Conservation (phyloP, 2,113 vertebrate species). For the Chrysemys picta region DNA sequence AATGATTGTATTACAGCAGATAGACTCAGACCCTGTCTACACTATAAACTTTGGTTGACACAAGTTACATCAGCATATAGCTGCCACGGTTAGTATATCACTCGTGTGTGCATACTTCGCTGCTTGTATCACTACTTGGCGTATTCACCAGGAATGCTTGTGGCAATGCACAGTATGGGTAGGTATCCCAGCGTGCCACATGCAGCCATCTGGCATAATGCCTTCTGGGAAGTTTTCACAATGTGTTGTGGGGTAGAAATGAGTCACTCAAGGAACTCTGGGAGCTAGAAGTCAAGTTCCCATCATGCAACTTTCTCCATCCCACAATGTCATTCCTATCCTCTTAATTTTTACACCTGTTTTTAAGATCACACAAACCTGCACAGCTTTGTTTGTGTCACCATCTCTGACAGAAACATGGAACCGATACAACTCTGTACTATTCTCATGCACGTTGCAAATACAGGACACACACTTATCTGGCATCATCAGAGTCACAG, state of each 20-base stretch:
- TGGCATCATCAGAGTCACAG: no score
- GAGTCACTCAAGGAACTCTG: not conserved
- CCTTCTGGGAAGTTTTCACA: not conserved
- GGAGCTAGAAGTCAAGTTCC: not conserved
- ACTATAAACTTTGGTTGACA: not conserved
- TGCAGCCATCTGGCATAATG: not conserved
- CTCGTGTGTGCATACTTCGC: not conserved
- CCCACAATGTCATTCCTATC: not conserved
- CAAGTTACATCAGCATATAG: not conserved
- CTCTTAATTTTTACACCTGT: not conserved
- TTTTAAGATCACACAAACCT: not conserved
- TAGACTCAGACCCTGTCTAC: not conserved
- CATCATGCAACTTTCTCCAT: not conserved
- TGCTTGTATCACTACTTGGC: not conserved
- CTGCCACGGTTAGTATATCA: not conserved
- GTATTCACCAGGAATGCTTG: not conserved
- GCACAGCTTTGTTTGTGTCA: not conserved
- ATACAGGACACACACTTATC: no score
- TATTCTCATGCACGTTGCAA: not conserved
- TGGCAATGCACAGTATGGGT: not conserved
- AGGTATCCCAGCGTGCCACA: not conserved
- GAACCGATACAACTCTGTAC: not conserved
- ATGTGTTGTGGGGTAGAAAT: not conserved
- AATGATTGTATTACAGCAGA: not conserved
- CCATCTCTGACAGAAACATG: not conserved